phyloP scores from a whole-genome alignment of 2,888 invertebrate species.

The Masnerella sp. region DNA sequence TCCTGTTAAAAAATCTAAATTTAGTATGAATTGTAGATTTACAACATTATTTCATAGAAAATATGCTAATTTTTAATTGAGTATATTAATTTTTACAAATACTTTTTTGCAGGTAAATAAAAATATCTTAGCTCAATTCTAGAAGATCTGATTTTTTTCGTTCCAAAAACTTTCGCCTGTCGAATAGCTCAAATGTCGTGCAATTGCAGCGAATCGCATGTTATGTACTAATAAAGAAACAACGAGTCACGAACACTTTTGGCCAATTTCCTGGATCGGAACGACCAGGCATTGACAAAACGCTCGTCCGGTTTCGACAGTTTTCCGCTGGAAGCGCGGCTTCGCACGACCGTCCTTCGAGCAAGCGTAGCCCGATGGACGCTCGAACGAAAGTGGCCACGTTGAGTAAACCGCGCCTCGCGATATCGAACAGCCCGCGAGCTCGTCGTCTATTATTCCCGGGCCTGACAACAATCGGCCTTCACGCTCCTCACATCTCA shows the following conservation, averaged over 20 bases:
- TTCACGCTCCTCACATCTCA: conserved; percentile 56
- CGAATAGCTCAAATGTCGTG: no score
- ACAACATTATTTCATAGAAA: no score
- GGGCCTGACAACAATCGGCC: conserved; percentile 53
- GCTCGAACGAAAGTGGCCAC: conserved; percentile 47
- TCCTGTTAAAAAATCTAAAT: no score
- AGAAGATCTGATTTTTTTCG: no score
- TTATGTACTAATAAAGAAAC: conserved; percentile 11
- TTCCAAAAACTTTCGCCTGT: no score
- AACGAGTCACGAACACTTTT: conserved; percentile 19
- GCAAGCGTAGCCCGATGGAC: conserved; percentile 42
- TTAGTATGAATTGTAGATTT: no score
- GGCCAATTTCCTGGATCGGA: conserved; percentile 44
- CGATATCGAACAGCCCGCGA: conserved; percentile 39
- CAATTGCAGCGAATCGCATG: background rate
- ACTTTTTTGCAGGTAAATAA: no score
- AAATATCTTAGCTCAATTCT: no score
- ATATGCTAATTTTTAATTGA: no score
- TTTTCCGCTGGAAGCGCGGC: conserved; percentile 50
- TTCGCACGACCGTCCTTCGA: conserved; percentile 56
- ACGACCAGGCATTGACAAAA: conserved; percentile 45
- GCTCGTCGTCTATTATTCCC: conserved; percentile 31
- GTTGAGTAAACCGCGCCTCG: conserved; percentile 31
- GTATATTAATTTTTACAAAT: no score
- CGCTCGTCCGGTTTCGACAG: conserved; percentile 52